phyloP scores from a whole-genome alignment of 1,140 invertebrate species.

The Ips typographus region DNA sequence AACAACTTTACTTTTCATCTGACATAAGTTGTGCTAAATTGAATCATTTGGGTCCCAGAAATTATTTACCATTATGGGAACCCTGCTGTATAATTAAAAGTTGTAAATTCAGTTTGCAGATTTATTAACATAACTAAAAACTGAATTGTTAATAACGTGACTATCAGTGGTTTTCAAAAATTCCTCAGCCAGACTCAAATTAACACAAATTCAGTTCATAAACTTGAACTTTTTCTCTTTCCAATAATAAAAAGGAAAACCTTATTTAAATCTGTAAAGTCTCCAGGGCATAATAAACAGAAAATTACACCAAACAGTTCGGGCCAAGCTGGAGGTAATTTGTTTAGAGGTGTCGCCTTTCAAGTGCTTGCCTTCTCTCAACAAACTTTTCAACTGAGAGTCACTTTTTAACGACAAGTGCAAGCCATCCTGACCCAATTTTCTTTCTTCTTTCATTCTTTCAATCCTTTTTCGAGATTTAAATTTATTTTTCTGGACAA shows the following conservation, averaged over 20 bases:
- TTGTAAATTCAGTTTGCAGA: no score
- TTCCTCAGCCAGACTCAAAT: no score
- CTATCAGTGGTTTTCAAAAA: no score
- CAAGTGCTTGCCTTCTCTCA: constrained; percentile 22
- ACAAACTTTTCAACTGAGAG: constrained; percentile 16
- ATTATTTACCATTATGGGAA: no score
- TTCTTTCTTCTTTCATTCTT: constrained; percentile 14
- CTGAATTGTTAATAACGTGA: no score
- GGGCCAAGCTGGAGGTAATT: constrained; percentile 15
- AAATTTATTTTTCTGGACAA: not conserved
- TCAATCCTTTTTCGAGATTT: constrained; percentile 5
- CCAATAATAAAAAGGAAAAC: constrained; percentile 1
- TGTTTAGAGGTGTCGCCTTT: constrained; percentile 24
- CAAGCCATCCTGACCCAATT: constrained; percentile 23
- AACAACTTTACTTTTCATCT: no score
- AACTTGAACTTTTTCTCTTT: not conserved
- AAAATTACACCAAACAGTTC: constrained; percentile 20
- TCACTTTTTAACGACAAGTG: constrained; percentile 22
- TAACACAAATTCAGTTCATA: no score
- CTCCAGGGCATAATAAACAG: constrained; percentile 14
- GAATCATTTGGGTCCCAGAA: no score
- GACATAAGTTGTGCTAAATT: no score
- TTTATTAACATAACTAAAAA: no score
- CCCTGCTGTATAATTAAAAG: no score
- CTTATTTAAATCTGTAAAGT: constrained; percentile 11